phyloP scores from a whole-genome alignment of 2,888 invertebrate species.

The Cephus rjabovi region DNA sequence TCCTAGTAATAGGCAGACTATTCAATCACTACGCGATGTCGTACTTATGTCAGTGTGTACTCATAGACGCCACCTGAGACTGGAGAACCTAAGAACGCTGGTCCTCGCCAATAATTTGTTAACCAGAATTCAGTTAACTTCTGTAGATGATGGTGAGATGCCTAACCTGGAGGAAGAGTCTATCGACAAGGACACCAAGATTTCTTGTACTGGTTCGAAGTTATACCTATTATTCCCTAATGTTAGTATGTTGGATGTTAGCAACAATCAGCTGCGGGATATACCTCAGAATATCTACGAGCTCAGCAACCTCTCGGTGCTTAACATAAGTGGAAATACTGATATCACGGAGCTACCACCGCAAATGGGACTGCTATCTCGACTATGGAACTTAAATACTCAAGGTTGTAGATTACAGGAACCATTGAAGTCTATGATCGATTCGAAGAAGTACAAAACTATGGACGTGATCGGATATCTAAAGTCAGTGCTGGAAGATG shows the following conservation, averaged over 20 bases:
- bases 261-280: constrained; percentile 83
- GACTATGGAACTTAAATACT: constrained; percentile 97
- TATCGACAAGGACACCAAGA: constrained; percentile 55
- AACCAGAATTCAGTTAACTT: constrained; percentile 82
- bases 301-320: constrained; percentile 88
- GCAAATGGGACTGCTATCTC: constrained; percentile 91
- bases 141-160: constrained; percentile 81
- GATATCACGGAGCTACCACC: constrained; percentile 91
- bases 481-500: constrained; percentile 88
- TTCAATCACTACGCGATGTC: constrained; percentile 76
- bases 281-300: constrained; percentile 89
- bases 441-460: constrained; percentile 92
- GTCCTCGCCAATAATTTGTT: constrained; percentile 89
- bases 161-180: constrained; percentile 70
- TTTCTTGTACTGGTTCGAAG: constrained; percentile 50
- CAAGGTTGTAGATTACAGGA: constrained; percentile 89
- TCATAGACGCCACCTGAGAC: constrained; percentile 84
- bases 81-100: constrained; percentile 85
- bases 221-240: constrained; percentile 85
- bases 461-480: constrained; percentile 95
- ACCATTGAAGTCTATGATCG: constrained; percentile 90
- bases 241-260: constrained; percentile 94
- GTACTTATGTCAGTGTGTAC: constrained; percentile 85
- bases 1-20: constrained; percentile 59
- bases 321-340: constrained; percentile 89